Evolutionary conservation across 2,888 invertebrate genomes (phyloP).

Genomic region (Spodoptera exigua): DNA sequence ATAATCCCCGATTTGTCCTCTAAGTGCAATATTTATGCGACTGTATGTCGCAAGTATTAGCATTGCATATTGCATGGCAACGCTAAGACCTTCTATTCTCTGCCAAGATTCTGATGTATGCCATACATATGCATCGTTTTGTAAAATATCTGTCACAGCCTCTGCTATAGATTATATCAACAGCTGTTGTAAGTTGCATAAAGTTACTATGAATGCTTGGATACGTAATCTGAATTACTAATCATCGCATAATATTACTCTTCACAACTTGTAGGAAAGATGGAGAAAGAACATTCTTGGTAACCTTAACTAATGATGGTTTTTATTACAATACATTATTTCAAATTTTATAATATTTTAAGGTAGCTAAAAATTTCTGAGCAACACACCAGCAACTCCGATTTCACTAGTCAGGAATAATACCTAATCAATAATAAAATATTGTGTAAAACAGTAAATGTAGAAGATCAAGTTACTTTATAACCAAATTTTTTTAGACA

Average conservation of each 20-base stretch:
- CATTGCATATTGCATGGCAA: conserved; percentile 25
- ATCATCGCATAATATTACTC: neutral
- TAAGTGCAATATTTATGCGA: conserved; percentile 22
- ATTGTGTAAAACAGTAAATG: too few relatives aligned
- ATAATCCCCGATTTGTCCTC: conserved; percentile 11
- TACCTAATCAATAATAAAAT: too few relatives aligned
- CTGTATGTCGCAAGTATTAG: conserved; percentile 21
- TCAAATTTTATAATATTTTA: too few relatives aligned
- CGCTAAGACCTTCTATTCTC: conserved; percentile 20
- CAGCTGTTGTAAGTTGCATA: conserved; percentile 2
- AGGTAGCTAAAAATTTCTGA: too few relatives aligned
- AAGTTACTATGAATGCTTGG: neutral
- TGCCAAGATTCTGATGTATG: conserved; percentile 44
- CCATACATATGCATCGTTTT: conserved; percentile 40
- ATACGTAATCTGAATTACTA: neutral
- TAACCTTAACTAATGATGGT: too few relatives aligned
- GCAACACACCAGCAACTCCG: too few relatives aligned
- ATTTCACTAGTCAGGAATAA: too few relatives aligned
- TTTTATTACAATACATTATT: too few relatives aligned
- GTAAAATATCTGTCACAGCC: conserved; percentile 20
- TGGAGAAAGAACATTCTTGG: too few relatives aligned
- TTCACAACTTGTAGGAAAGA: too few relatives aligned
- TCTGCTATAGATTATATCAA: conserved; percentile 1
- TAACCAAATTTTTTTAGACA: too few relatives aligned
- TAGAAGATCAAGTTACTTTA: too few relatives aligned